Conservation (phyloP, 2,113 vertebrate species). For the Vombatus ursinus region DNA sequence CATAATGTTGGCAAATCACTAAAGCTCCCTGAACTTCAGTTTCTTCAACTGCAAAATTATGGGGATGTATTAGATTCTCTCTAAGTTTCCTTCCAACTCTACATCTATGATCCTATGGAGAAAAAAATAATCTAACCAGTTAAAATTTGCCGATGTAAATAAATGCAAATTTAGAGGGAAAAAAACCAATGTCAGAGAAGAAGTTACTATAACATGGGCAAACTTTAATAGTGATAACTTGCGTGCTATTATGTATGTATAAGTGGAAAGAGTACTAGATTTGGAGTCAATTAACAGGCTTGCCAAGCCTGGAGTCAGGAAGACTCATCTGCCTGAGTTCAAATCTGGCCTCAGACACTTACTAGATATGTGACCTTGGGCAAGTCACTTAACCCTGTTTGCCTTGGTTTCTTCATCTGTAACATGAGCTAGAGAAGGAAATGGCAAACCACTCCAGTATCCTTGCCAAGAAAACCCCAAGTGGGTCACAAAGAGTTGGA, state of each 20-base stretch:
- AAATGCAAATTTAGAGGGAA: neutral
- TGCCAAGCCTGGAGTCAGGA: too few relatives aligned
- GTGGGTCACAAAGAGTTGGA: neutral
- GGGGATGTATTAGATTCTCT: neutral
- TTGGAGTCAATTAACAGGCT: neutral
- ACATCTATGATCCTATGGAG: neutral
- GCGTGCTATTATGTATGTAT: rapidly evolving
- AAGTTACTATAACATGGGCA: neutral
- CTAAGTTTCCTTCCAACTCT: neutral
- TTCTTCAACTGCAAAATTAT: neutral
- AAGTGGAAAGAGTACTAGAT: neutral
- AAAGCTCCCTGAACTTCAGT: neutral
- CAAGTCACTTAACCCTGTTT: neutral
- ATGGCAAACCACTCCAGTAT: neutral
- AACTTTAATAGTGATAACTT: neutral
- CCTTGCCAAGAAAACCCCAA: neutral
- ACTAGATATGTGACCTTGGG: too few relatives aligned
- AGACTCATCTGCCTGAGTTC: too few relatives aligned
- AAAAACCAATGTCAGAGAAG: neutral
- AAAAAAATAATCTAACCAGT: neutral
- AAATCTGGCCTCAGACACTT: too few relatives aligned
- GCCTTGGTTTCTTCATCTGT: neutral
- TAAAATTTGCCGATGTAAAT: neutral
- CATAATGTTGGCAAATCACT: neutral
- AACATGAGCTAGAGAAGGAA: neutral